Evolutionary conservation across 2,113 vertebrate species (phyloP).

Genomic region (Rhipidura dahli): DNA sequence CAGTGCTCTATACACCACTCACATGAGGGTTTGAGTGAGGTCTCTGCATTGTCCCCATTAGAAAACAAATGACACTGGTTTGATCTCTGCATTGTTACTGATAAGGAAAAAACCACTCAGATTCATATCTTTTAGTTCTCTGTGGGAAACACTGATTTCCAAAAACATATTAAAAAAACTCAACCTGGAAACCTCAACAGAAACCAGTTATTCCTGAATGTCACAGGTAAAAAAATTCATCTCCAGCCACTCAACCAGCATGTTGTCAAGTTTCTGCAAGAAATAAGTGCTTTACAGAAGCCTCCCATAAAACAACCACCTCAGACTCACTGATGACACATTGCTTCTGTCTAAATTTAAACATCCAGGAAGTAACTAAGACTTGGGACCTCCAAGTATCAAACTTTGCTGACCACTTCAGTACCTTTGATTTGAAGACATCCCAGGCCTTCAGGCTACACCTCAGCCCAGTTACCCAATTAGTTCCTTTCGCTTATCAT

Average conservation of each 20-base stretch:
- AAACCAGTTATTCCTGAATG: not conserved
- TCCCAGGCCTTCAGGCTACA: not conserved
- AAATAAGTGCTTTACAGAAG: not conserved
- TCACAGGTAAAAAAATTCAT: not conserved
- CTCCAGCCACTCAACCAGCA: not conserved
- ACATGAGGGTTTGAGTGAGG: fast-evolving
- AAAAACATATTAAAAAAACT: not conserved
- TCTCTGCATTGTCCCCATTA: not conserved
- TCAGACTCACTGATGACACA: not conserved
- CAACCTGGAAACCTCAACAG: not conserved
- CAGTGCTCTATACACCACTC: not conserved
- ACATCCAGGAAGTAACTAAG: not conserved
- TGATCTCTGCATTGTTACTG: not conserved
- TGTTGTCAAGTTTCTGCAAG: not conserved
- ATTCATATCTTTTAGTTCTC: not conserved
- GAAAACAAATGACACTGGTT: not conserved
- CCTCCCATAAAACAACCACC: not conserved
- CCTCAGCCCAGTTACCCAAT: not conserved
- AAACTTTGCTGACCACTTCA: not conserved
- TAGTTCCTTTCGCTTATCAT: not conserved
- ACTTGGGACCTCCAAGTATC: not conserved
- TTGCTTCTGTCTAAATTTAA: not conserved
- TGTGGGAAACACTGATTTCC: not conserved
- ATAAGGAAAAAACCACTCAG: not conserved
- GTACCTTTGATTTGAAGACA: not conserved